phyloP scores from a whole-genome alignment of 2,797 vertebrate species.

The Leptoclinus maculatus region DNA sequence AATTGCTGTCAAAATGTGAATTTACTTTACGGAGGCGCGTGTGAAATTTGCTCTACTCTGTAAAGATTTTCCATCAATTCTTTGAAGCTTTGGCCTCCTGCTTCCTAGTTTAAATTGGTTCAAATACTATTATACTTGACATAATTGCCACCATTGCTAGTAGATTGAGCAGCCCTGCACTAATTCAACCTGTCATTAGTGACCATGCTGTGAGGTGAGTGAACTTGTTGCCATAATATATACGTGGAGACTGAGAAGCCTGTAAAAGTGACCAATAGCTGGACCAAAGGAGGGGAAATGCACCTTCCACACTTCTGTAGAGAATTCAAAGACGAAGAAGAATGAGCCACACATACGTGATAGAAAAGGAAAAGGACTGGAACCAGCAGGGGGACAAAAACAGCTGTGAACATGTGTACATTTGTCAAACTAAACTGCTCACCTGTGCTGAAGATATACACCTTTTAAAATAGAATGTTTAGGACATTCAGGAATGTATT shows the following conservation, averaged over 20 bases:
- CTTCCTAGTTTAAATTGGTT: not conserved
- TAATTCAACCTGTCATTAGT: conserved; percentile 4
- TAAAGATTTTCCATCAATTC: not conserved
- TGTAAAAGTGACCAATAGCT: not conserved
- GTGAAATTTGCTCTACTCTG: not conserved
- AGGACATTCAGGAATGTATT: not conserved
- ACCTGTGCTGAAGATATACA: not conserved
- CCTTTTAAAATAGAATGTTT: no score
- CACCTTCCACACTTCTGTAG: not conserved
- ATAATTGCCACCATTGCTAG: not conserved
- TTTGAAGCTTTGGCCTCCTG: not conserved
- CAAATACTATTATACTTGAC: not conserved
- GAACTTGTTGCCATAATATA: not conserved
- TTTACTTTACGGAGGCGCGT: not conserved
- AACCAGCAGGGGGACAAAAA: not conserved
- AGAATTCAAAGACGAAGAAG: conserved; percentile 4
- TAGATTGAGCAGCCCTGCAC: not conserved
- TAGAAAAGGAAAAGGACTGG: not conserved
- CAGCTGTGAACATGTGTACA: not conserved
- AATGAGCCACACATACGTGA: not conserved
- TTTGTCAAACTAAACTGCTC: not conserved
- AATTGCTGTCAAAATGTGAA: not conserved
- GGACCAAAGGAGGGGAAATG: not conserved
- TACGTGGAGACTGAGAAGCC: not conserved
- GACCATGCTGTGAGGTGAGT: not conserved